Evolutionary conservation across 2,797 vertebrate species (phyloP).

Genomic region (Leptoclinus maculatus): DNA sequence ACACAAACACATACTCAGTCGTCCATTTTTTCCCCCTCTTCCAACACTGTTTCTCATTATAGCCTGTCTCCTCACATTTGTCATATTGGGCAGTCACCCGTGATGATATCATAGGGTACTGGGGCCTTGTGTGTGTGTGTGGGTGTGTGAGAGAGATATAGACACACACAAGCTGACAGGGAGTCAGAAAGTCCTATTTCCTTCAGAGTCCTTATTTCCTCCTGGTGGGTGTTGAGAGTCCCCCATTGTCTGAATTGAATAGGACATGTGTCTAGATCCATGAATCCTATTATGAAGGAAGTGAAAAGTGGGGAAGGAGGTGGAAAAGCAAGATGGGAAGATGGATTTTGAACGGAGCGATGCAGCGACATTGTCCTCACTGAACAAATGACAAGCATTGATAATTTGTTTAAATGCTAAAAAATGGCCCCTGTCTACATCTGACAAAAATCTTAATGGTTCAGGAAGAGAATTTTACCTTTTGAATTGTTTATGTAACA

Average conservation of each 20-base stretch:
- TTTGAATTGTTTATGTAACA: not conserved
- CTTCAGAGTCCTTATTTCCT: slow-evolving; percentile 49
- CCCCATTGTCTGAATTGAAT: slow-evolving; percentile 64
- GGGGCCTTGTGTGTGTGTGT: not conserved
- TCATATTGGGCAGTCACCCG: slow-evolving; percentile 65
- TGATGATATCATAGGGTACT: slow-evolving; percentile 55
- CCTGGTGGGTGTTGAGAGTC: slow-evolving; percentile 55
- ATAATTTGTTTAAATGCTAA: slow-evolving; percentile 11
- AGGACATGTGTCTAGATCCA: slow-evolving; percentile 64
- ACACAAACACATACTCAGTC: slow-evolving; percentile 26
- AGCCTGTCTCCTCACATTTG: slow-evolving; percentile 67
- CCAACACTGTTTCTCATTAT: slow-evolving; percentile 66
- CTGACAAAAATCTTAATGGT: not conserved
- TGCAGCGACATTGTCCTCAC: not conserved
- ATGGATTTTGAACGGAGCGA: slow-evolving; percentile 51
- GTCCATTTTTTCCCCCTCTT: slow-evolving; percentile 27
- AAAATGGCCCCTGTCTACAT: not conserved
- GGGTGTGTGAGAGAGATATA: not conserved
- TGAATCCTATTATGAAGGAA: slow-evolving; percentile 67
- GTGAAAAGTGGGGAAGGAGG: slow-evolving; percentile 50
- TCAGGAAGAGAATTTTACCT: not conserved
- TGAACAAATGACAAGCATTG: not conserved
- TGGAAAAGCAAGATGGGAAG: slow-evolving; percentile 14
- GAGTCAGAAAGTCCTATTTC: slow-evolving; percentile 54
- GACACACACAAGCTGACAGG: slow-evolving; percentile 21